Evolutionary conservation across 2,113 vertebrate species (phyloP).

Genomic region (Entelurus aequoreus): DNA sequence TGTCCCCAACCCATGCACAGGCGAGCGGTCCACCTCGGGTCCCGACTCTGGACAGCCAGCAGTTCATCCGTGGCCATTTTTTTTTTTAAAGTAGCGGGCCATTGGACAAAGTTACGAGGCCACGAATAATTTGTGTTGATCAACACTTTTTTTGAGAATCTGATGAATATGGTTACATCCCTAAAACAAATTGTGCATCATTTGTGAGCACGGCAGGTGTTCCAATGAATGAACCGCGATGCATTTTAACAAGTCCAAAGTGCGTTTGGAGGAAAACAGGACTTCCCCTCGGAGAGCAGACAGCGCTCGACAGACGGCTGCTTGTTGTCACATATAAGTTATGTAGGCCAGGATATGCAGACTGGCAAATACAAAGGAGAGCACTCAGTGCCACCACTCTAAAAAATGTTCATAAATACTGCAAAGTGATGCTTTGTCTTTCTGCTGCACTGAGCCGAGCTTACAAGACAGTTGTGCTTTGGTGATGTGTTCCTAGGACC

Average conservation of each 20-base stretch:
- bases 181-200: neutral
- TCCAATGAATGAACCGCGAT: slow-evolving; percentile 32
- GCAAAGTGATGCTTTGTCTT: slow-evolving; percentile 68
- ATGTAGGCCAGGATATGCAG: slow-evolving; percentile 57
- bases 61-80: no score
- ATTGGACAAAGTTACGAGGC: no score
- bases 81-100: no score
- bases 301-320: slow-evolving; percentile 43
- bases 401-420: slow-evolving; percentile 71
- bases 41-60: no score
- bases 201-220: slow-evolving; percentile 8
- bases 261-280: slow-evolving; percentile 30
- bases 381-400: slow-evolving; percentile 61
- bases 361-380: slow-evolving; percentile 65
- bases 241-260: slow-evolving; percentile 21
- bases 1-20: no score
- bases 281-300: slow-evolving; percentile 33
- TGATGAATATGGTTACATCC: no score
- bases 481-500: slow-evolving; percentile 51
- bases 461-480: slow-evolving; percentile 57
- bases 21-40: no score
- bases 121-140: no score
- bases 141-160: no score
- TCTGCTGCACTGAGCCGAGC: slow-evolving; percentile 47
- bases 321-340: slow-evolving; percentile 60